Base-by-base conservation (phyloP, 2,888 invertebrate genomes). In the Pterobdella sp. region DNA sequence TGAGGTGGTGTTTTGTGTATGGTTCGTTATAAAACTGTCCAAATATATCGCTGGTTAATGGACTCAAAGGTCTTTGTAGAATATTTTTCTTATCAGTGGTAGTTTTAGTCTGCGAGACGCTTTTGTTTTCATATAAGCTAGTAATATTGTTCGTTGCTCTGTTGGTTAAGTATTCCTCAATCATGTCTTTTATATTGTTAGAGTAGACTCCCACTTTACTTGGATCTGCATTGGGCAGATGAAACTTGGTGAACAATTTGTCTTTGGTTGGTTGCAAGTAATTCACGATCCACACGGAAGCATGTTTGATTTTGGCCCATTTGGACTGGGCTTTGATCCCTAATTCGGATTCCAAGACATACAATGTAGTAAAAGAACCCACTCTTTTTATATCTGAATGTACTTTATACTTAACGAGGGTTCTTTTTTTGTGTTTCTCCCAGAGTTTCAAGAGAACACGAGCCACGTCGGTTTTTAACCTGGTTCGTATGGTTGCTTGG, bases 341-440 rank as follows among this genome's bases (percentile, higher is more conserved):
- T 76, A 37, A 18, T 29, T 70, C 74, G 22, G 72, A 66, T 49
- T 74, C 68, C 35, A 74, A 68, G 1, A 81, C 91, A 84, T 90
- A 89, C 72, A 91, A 85, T 0, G 91, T 91, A 31, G 90, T 90
- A 70, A 88, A 90, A 79, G 91, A 91, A 75, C 89, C 90, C 34
- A 88, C 87, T 81, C 89, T 88, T 77, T 86, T 86, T 10, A 92
- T 87, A 81, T 93, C 92, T 0, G 89, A 88, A 2, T 92, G 92
- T 77, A 89, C 26, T 3, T 26, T 42, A 42, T 42, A n/a, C n/a
- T n/a, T n/a, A n/a, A n/a, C n/a, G n/a, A n/a, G n/a, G n/a, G n/a
- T n/a, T n/a, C n/a, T n/a, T n/a, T n/a, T n/a, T n/a, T n/a, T n/a
- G n/a, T n/a, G n/a, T n/a, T n/a, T n/a, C n/a, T n/a, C n/a, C n/a